A percentile compares a stretch with the other conserved stretches of the same genome.
Conservation (phyloP, 1,140 invertebrate species). For the Bombus huntii region DNA sequence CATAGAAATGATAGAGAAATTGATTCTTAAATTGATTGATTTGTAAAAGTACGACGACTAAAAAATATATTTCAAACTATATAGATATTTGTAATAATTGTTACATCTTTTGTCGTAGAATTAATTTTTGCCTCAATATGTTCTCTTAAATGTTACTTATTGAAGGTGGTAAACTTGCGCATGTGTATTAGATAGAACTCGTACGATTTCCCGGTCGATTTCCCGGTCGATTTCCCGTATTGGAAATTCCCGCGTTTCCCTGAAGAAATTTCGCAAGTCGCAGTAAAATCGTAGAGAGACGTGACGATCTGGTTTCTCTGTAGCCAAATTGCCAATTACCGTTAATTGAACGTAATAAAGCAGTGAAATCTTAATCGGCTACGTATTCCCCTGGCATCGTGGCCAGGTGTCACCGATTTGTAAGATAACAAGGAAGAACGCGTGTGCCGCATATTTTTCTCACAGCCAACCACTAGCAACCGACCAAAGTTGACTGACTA, state of each 20-base stretch:
- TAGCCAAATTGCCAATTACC: neutral
- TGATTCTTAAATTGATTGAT: too few species aligned
- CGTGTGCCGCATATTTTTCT: conserved; percentile 26
- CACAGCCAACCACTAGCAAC: neutral
- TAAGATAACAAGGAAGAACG: conserved; percentile 19
- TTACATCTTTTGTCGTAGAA: neutral
- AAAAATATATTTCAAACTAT: too few species aligned
- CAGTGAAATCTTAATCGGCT: conserved; percentile 8
- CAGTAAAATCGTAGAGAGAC: neutral
- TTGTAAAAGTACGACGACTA: too few species aligned
- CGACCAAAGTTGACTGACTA: neutral
- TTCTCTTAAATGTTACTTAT: neutral
- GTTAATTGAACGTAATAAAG: conserved; percentile 1
- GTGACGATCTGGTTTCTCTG: neutral
- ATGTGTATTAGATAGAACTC: neutral
- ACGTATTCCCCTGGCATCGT: neutral
- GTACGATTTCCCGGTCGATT: neutral
- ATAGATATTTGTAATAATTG: neutral
- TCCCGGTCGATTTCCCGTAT: neutral
- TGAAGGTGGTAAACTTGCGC: neutral
- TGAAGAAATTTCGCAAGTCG: neutral
- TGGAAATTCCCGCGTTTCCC: neutral
- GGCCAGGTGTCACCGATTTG: neutral
- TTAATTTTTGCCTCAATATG: too few species aligned
- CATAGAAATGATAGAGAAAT: too few species aligned